These are phyloP conservation scores for Pantala flavescens DNA, from an alignment of 1,140 invertebrate species.

Conservation along the genomic window DNA sequence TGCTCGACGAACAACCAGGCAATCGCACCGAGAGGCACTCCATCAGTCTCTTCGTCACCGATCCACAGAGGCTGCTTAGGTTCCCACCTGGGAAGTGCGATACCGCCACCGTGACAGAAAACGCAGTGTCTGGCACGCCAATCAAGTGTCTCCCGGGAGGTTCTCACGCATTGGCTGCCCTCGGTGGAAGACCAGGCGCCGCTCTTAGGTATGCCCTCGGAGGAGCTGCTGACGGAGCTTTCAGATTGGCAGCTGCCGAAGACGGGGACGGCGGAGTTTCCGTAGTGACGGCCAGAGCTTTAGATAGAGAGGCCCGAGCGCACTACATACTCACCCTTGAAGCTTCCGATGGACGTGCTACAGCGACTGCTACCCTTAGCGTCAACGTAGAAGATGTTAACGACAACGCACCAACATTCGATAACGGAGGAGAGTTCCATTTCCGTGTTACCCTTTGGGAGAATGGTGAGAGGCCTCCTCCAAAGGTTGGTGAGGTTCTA, in stretches of 20 bases:
- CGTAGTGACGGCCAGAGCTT: conserved; percentile 54
- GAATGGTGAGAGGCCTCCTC: not conserved
- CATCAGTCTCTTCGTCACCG: conserved; percentile 68
- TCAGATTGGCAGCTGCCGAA: conserved; percentile 52
- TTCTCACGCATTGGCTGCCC: not conserved
- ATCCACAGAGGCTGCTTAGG: conserved; percentile 63
- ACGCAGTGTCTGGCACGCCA: conserved; percentile 56
- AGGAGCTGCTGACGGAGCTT: conserved; percentile 56
- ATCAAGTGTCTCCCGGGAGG: conserved; percentile 44
- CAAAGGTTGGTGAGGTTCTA: conserved; percentile 35
- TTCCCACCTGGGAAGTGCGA: conserved; percentile 57
- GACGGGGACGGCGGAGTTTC: conserved; percentile 38
- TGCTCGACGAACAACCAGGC: conserved; percentile 68
- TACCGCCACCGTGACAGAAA: conserved; percentile 57
- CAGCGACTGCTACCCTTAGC: conserved; percentile 56
- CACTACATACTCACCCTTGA: conserved; percentile 60
- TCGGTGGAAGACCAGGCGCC: conserved; percentile 28
- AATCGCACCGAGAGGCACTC: conserved; percentile 61
- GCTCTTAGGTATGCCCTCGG: conserved; percentile 68
- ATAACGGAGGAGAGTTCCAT: conserved; percentile 55
- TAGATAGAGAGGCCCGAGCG: conserved; percentile 62
- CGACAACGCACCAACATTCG: conserved; percentile 79
- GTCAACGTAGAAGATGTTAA: conserved; percentile 75
- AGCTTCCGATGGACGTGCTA: conserved; percentile 64
- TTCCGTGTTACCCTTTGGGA: conserved; percentile 46